Base-by-base conservation (phyloP, 2,888 invertebrate species). In the Odontocolon sp. region DNA sequence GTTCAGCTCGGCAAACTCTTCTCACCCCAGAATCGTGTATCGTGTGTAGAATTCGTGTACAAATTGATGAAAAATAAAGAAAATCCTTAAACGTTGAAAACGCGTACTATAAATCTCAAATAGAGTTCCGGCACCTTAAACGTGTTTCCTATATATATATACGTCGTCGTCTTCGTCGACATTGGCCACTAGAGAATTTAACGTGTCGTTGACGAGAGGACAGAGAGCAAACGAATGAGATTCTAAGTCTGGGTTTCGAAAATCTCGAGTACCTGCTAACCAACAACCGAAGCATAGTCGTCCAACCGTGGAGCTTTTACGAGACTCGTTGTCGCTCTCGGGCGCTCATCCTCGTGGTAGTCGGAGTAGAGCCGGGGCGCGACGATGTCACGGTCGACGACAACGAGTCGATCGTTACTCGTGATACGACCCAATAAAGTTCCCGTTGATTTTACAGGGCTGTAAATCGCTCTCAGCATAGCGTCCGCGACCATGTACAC, bases 401-500 rank as follows among this genome's bases (percentile, higher is more conserved):
- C 75, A 77, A 82, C 83, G 82, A 81, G 77, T 77, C 79, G 82
- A 83, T 82, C 83, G 84, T 86, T 84, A 83, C 81, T 81, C 83
- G 81, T 69, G 79, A 74, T 74, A 77, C 70, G 70, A 80, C 76
- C 81, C 83, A 83, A 85, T 86, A 84, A 86, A 86, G 80, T 80
- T 81, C 76, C 77, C 76, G 78, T 81, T 81, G 80, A 80, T 79
- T 84, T 85, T 84, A 84, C 81, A 74, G 70, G 73, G 78, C 82
- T 77, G 80, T 84, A 84, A 84, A 83, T 77, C 77, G 75, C 73
- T 78, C 72, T 73, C 69, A 70, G 54, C 59, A 28, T 77, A 14
- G 42, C 73, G n/a, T 50, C 40, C 23, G 36, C 71, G 26, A 57
- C 33, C 72, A 33, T 50, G 45, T 52, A 61, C 59, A 59, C 26